Evolutionary conservation across 2,113 vertebrate genomes (phyloP).

Genomic region (Acrocephalus arundinaceus): DNA sequence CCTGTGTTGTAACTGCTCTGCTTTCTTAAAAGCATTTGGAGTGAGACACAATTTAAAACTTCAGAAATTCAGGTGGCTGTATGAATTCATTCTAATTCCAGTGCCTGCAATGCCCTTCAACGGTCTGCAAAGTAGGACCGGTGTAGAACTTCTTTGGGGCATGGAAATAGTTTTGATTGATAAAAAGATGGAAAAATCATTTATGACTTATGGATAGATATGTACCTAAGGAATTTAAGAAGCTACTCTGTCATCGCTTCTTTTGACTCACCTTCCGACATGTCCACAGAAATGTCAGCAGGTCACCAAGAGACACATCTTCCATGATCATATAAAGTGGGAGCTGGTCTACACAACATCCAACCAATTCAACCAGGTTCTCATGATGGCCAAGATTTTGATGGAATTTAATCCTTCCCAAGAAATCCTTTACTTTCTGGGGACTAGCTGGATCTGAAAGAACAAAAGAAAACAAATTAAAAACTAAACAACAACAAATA

Average conservation of each 20-base stretch:
- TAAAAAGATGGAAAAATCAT: not conserved
- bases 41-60: not conserved
- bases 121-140: not conserved
- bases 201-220: not conserved
- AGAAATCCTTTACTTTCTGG: constrained; percentile 67
- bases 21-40: not conserved
- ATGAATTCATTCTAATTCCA: not conserved
- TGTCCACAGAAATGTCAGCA: constrained; percentile 78
- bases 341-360: constrained; percentile 69
- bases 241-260: not conserved
- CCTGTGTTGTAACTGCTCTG: not conserved
- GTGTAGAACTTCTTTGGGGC: not conserved
- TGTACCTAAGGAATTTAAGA: not conserved
- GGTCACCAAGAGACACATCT: constrained; percentile 62
- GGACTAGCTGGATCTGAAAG: constrained; percentile 51
- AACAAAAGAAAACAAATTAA: not conserved
- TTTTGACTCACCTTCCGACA: constrained; percentile 73
- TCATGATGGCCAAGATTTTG: constrained; percentile 67
- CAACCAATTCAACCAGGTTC: constrained; percentile 73
- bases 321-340: constrained; percentile 77
- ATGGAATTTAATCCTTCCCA: constrained; percentile 73
- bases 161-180: not conserved
- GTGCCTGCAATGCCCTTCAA: not conserved
- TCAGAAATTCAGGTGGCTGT: not conserved
- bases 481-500: not conserved